Percentiles rank a stretch among this genome's conserved stretches.
phyloP scores from a whole-genome alignment of 2,797 vertebrate species.

The Apogon talboti region DNA sequence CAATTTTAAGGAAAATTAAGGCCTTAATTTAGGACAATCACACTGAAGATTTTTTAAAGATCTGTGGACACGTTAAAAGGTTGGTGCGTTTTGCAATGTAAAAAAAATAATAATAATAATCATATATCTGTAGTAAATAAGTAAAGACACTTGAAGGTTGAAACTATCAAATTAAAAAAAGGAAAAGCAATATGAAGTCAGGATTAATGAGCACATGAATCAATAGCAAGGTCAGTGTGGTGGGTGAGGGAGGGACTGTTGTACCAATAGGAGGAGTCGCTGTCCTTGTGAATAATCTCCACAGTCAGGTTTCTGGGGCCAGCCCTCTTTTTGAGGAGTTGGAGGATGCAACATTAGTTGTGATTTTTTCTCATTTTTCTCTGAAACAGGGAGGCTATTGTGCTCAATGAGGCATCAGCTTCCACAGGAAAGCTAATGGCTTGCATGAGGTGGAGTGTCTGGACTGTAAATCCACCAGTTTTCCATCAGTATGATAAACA shows the following conservation, averaged over 20 bases:
- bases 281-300: constrained; percentile 64
- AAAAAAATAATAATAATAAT: too few species aligned
- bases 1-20: too few species aligned
- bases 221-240: constrained; percentile 27
- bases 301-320: constrained; percentile 16
- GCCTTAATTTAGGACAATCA: too few species aligned
- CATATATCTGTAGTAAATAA: too few species aligned
- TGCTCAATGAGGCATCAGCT: constrained; percentile 66
- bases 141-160: too few species aligned
- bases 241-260: constrained; percentile 6
- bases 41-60: too few species aligned
- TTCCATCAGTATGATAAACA: constrained; percentile 56
- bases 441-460: constrained; percentile 50
- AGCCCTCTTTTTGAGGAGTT: constrained; percentile 18
- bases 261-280: constrained; percentile 21
- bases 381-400: constrained; percentile 47
- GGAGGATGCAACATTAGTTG: constrained; percentile 43
- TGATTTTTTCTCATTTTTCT: constrained; percentile 3
- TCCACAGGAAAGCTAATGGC: constrained; percentile 54
- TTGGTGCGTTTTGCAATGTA: too few species aligned
- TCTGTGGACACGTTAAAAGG: too few species aligned
- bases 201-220: constrained; percentile 16
- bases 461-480: constrained; percentile 63
- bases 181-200: constrained; percentile 11
- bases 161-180: background rate